Conservation (phyloP, 2,797 vertebrate species). For the Chaetophractus vellerosus region DNA sequence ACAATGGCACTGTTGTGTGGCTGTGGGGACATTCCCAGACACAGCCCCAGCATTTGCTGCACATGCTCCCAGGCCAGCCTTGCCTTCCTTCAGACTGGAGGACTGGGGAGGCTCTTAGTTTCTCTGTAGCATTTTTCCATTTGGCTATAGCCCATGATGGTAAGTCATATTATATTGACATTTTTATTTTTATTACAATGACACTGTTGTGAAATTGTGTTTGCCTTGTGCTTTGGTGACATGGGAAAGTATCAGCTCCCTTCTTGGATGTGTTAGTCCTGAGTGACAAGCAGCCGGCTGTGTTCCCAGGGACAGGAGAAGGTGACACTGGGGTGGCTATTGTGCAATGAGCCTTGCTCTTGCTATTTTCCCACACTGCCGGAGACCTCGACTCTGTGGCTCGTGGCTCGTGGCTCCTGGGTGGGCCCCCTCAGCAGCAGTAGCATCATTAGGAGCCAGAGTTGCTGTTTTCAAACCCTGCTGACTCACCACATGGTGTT, state of each 20-base stretch:
- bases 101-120: background rate
- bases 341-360: slow-evolving; percentile 13
- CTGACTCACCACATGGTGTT: background rate
- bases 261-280: background rate
- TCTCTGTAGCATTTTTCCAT: slow-evolving; percentile 40
- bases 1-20: slow-evolving; percentile 66
- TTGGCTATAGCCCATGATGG: background rate
- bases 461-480: background rate
- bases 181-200: slow-evolving; percentile 31
- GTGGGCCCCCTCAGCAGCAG: background rate
- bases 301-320: slow-evolving; percentile 37
- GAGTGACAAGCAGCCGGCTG: slow-evolving; percentile 19
- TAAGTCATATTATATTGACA: background rate
- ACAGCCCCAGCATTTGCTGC: background rate
- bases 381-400: background rate
- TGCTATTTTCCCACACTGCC: slow-evolving; percentile 10
- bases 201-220: slow-evolving; percentile 48
- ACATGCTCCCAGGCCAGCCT: slow-evolving; percentile 24
- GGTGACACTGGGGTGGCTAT: background rate
- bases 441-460: background rate
- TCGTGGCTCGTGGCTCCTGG: background rate
- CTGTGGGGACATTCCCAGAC: background rate
- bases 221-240: slow-evolving; percentile 49
- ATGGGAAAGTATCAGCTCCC: background rate
- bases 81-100: slow-evolving; percentile 19